These are phyloP conservation scores for Diplodus puntazzo DNA, from an alignment of 2,797 vertebrate species.

Conservation along the genomic window DNA sequence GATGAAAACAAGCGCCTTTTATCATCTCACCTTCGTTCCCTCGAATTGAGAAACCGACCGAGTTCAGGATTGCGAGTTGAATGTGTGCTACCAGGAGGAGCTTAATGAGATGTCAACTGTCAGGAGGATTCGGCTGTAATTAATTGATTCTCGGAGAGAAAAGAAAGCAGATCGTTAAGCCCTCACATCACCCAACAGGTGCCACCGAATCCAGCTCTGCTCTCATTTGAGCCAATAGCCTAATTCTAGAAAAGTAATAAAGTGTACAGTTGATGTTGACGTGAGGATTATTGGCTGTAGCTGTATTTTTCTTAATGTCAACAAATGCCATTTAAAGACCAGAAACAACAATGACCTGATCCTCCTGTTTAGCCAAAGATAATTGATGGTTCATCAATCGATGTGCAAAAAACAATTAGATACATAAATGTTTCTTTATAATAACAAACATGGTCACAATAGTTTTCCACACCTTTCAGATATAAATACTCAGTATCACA, in stretches of 20 bases:
- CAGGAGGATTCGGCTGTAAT: conserved; percentile 50
- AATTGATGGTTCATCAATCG: neutral
- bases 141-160: conserved; percentile 51
- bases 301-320: neutral
- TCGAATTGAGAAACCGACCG: conserved; percentile 43
- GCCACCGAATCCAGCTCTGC: conserved; percentile 23
- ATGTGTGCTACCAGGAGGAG: conserved; percentile 52
- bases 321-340: neutral
- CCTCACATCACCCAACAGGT: conserved; percentile 26
- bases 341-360: neutral
- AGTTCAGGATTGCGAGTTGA: conserved; percentile 24
- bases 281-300: neutral
- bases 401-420: neutral
- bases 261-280: neutral
- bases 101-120: conserved; percentile 60
- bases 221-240: conserved; percentile 30
- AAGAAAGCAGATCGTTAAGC: conserved; percentile 43
- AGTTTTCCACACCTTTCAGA: neutral
- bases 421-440: neutral
- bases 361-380: neutral
- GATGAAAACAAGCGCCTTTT: conserved; percentile 14
- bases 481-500: neutral
- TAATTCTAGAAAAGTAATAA: conserved; percentile 28
- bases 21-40: conserved; percentile 32
- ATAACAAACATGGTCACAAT: neutral